Conservation (phyloP, 1,140 invertebrate species). For the Atta cephalotes region DNA sequence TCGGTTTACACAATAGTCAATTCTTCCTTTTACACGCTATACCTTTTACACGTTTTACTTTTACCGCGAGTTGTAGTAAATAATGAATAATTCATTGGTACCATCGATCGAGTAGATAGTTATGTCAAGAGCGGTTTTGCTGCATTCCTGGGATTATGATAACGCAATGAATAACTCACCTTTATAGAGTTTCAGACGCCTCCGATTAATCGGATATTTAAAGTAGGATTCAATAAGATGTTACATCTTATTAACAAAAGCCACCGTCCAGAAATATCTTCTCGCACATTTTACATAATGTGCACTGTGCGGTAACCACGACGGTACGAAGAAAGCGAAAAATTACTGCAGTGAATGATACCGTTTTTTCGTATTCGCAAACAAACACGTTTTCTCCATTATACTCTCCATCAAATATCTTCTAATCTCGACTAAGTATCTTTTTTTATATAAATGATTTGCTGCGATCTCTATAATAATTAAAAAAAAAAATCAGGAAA, state of each 20-base stretch:
- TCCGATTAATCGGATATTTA: slow-evolving; percentile 25
- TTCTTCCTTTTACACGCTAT: background rate
- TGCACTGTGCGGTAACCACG: background rate
- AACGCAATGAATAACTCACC: slow-evolving; percentile 13
- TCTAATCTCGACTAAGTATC: background rate
- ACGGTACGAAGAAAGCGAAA: slow-evolving; percentile 28
- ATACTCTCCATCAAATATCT: background rate
- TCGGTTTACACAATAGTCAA: slow-evolving; percentile 11
- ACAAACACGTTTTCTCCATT: background rate
- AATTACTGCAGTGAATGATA: background rate
- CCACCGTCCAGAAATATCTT: slow-evolving; percentile 2
- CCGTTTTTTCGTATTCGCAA: background rate
- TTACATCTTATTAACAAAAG: slow-evolving; percentile 13
- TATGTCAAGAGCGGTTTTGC: slow-evolving; percentile 57
- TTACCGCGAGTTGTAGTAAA: slow-evolving; percentile 8
- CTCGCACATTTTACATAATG: slow-evolving; percentile 40
- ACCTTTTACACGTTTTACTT: background rate
- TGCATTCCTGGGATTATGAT: slow-evolving; percentile 44
- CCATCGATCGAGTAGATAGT: slow-evolving; percentile 29
- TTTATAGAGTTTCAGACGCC: background rate
- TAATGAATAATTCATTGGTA: slow-evolving; percentile 57
- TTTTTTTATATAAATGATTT: background rate
- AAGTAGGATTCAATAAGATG: background rate
- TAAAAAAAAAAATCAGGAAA: background rate
- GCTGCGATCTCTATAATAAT: background rate